Evolutionary conservation across 2,113 vertebrate genomes (phyloP).

Genomic region (Aviceda subcristata): DNA sequence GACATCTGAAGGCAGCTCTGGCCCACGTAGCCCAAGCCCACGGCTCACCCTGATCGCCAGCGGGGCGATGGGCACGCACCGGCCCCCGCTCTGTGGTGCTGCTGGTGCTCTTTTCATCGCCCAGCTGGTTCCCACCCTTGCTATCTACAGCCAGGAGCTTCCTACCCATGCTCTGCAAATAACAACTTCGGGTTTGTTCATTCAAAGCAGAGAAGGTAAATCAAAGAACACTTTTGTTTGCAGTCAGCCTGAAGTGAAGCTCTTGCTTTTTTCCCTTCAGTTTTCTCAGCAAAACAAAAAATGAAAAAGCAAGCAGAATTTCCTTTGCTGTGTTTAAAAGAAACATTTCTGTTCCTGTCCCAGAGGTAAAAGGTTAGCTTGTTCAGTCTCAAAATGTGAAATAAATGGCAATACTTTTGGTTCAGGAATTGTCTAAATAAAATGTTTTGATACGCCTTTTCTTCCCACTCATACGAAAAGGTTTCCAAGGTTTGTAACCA

Average conservation of each 20-base stretch:
- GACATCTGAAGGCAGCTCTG: neutral
- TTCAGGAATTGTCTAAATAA: neutral
- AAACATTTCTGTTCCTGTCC: conserved; percentile 11
- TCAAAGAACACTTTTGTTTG: conserved; percentile 38
- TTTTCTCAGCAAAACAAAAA: conserved; percentile 41
- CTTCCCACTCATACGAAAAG: neutral
- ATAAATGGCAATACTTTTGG: neutral
- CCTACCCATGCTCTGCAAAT: conserved; percentile 10
- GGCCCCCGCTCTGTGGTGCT: neutral
- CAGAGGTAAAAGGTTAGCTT: conserved; percentile 39
- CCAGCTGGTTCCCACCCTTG: neutral
- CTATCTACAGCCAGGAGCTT: neutral
- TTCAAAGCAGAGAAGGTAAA: conserved; percentile 14
- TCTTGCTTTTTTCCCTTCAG: neutral
- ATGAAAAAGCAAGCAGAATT: conserved; percentile 30
- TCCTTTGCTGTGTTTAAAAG: conserved; percentile 14
- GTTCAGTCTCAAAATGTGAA: conserved; percentile 5
- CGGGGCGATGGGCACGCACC: neutral
- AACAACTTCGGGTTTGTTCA: conserved; percentile 15
- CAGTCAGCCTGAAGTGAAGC: conserved; percentile 20
- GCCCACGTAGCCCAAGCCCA: neutral
- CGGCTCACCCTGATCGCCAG: neutral
- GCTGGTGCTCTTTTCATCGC: neutral
- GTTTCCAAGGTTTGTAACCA: neutral
- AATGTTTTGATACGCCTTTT: neutral